phyloP scores from a whole-genome alignment of 2,888 invertebrate genomes.

The Caenorhabditis sinica region DNA sequence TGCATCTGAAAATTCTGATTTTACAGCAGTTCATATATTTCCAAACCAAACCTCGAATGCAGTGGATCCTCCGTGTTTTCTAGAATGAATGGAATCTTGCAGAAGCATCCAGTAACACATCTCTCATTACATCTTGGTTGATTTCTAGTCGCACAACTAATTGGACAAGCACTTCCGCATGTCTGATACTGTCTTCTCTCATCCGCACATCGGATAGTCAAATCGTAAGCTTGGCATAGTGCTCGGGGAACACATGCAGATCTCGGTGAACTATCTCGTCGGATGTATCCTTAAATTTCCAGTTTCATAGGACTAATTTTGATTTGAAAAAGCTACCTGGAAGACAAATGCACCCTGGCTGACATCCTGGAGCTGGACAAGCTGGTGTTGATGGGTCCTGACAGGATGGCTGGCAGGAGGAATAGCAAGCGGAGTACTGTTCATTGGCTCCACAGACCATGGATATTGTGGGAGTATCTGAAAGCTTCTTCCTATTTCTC shows the following conservation, averaged over 20 bases:
- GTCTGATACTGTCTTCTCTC: slow-evolving; percentile 73
- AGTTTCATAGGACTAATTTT: neutral
- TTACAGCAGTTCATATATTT: no score
- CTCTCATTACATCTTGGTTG: slow-evolving; percentile 71
- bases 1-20: slow-evolving; percentile 67
- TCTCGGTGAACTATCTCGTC: slow-evolving; percentile 70
- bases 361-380: slow-evolving; percentile 71
- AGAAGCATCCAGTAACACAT: slow-evolving; percentile 77
- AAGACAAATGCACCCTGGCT: slow-evolving; percentile 73
- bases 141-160: slow-evolving; percentile 72
- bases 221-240: slow-evolving; percentile 71
- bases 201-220: slow-evolving; percentile 73
- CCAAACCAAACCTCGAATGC: slow-evolving; percentile 67
- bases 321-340: slow-evolving; percentile 68
- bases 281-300: slow-evolving; percentile 66
- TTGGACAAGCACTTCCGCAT: slow-evolving; percentile 76
- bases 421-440: slow-evolving; percentile 71
- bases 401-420: slow-evolving; percentile 74
- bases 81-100: slow-evolving; percentile 74
- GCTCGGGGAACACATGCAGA: slow-evolving; percentile 72
- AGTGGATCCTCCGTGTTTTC: slow-evolving; percentile 74
- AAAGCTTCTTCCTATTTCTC: slow-evolving; percentile 14
- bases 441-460: slow-evolving; percentile 70
- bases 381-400: slow-evolving; percentile 72
- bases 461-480: slow-evolving; percentile 67